phyloP scores from a whole-genome alignment of 2,888 invertebrate species.

The Dryomyza anilis region DNA sequence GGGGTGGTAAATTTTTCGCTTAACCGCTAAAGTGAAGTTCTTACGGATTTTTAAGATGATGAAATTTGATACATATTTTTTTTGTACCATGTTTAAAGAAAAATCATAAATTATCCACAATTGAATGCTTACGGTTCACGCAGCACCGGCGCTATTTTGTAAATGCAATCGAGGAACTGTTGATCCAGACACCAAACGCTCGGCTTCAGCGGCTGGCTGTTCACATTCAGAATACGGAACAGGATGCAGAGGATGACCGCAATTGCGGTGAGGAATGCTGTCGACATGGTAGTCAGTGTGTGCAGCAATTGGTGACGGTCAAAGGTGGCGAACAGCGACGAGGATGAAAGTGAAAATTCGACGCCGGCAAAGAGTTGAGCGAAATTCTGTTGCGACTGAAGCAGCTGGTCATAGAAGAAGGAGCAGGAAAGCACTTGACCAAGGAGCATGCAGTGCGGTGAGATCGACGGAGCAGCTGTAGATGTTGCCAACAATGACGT shows the following conservation, averaged over 20 bases:
- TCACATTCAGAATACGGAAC: conserved; percentile 83
- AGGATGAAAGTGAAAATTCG: not conserved
- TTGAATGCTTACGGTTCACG: conserved; percentile 83
- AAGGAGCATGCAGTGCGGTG: conserved; percentile 23
- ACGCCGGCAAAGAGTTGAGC: conserved; percentile 35
- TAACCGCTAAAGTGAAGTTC: too few species aligned
- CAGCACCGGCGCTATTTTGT: conserved; percentile 79
- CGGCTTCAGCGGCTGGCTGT: conserved; percentile 80
- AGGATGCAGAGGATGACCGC: conserved; percentile 83
- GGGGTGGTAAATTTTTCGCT: too few species aligned
- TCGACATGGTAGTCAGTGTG: conserved; percentile 69
- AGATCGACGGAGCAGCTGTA: not conserved
- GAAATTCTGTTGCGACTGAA: conserved; percentile 38
- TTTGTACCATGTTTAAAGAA: too few species aligned
- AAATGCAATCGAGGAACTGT: conserved; percentile 76
- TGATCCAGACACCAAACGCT: conserved; percentile 77
- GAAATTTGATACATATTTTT: not conserved
- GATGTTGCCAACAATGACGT: too few species aligned
- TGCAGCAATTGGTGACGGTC: conserved; percentile 42
- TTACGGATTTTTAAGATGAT: not conserved
- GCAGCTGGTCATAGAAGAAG: conserved; percentile 20
- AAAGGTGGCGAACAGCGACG: not conserved
- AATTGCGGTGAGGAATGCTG: conserved; percentile 78
- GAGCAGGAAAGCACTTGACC: conserved; percentile 13
- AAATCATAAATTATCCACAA: too few species aligned